These are phyloP conservation scores for Nesoenas mayeri DNA, from an alignment of 2,113 vertebrate genomes.

Conservation along the genomic window DNA sequence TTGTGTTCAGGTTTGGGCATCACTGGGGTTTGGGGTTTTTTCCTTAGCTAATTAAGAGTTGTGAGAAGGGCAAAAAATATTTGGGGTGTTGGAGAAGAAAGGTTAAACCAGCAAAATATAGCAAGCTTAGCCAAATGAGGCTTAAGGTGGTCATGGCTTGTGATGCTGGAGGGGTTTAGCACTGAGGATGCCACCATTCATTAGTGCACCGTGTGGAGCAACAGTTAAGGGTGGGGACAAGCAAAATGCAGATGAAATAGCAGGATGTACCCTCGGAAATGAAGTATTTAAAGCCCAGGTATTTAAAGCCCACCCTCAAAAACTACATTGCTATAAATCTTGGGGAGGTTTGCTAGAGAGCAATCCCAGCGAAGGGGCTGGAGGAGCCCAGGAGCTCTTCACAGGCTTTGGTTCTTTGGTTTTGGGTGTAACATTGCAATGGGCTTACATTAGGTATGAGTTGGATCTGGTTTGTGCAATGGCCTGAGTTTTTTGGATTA, in stretches of 20 bases:
- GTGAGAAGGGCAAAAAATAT: conserved; percentile 37
- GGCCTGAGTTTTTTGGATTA: conserved; percentile 23
- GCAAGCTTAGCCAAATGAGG: neutral
- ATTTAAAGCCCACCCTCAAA: neutral
- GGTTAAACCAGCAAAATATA: neutral
- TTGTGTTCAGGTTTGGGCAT: conserved; percentile 53
- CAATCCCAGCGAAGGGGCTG: neutral
- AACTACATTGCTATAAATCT: neutral
- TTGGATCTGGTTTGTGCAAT: conserved; percentile 45
- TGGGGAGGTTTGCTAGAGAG: neutral
- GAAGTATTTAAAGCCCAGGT: neutral
- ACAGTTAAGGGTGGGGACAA: neutral
- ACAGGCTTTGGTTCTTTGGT: conserved; percentile 2
- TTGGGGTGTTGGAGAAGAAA: conserved; percentile 50
- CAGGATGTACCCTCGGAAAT: neutral
- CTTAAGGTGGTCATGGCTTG: neutral
- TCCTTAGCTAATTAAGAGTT: conserved; percentile 47
- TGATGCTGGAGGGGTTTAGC: neutral
- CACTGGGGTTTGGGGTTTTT: conserved; percentile 42
- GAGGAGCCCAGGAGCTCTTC: conserved; percentile 10
- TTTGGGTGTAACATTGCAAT: conserved; percentile 48
- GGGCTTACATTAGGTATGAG: conserved; percentile 6
- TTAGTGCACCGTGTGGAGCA: neutral
- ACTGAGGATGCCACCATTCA: neutral
- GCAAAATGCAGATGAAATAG: neutral